phyloP scores from a whole-genome alignment of 1,140 invertebrate genomes.

The Nasonia giraulti region DNA sequence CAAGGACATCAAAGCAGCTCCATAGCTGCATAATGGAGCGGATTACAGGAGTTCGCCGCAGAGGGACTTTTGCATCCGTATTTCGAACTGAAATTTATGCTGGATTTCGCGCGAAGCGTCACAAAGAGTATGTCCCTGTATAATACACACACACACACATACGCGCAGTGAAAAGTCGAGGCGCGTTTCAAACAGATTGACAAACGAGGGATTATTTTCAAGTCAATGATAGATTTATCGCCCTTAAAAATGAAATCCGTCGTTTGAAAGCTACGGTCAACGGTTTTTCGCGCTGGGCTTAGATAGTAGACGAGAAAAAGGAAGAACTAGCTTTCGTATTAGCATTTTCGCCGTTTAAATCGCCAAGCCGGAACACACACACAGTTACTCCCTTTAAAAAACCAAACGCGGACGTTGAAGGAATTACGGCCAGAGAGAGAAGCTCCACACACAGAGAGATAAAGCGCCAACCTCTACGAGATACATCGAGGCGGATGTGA shows the following conservation, averaged over 20 bases:
- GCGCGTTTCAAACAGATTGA: not conserved
- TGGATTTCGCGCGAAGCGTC: not conserved
- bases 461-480: not conserved
- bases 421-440: not conserved
- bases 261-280: not conserved
- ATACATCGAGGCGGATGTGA: not conserved
- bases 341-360: conserved; percentile 43
- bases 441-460: not conserved
- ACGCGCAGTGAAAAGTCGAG: not conserved
- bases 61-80: not conserved
- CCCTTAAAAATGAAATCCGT: not conserved
- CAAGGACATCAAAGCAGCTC: not conserved
- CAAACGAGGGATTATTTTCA: not conserved
- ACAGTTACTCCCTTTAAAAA: not conserved
- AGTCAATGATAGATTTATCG: not conserved
- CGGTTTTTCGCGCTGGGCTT: conserved; percentile 1
- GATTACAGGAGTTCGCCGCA: not conserved
- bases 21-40: not conserved
- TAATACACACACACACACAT: not conserved
- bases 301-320: not conserved
- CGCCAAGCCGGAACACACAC: conserved; percentile 26
- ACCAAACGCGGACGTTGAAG: not conserved
- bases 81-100: not conserved
- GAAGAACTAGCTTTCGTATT: not conserved
- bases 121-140: not conserved